Evolutionary conservation across 2,888 invertebrate species (phyloP), one percentile per base, ranked within the genome.

Genomic region (Cecidostiba fungosa): DNA sequence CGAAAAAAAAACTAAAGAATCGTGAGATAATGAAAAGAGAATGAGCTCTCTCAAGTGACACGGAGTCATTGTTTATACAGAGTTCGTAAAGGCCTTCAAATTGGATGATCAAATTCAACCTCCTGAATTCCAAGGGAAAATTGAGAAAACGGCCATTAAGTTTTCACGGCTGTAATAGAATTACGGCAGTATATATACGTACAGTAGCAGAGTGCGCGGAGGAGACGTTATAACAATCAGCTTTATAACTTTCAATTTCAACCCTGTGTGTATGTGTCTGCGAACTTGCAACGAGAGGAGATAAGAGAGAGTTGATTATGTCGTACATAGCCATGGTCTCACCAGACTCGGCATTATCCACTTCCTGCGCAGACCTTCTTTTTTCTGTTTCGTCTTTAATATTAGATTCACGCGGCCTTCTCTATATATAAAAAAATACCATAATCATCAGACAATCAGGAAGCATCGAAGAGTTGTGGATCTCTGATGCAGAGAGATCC

Each of bases 71-170:
- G 70, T 70, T 32, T 70, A 23, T 62, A 32, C 10, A 23, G 26
- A 66, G 23, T 29, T 66, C 66, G 29, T 66, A 66, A 66, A 78
- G 66, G 47, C 70, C 79, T 72, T 80, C 79, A 72, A 80, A 72
- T 72, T 54, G n/a, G 36, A 80, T 72, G 72, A 80, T 80, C 23
- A 36, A 16, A 80, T 39, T 80, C 70, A 23, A 29, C 36, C 19
- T 72, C 54, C 47, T 72, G 54, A 54, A 54, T 54, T 72, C 26
- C 54, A 70, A 80, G 72, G 79, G 59, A 73, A 80, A 80, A 62
- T 73, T 73, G 59, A 73, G 81, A 73, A 73, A 81, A 72, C 36
- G 23, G 8, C 6, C 23, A 59, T 62, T 74, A 47, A 74, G 16
- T 74, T 62, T 74, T 66, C 62, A 16, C 62, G 66, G 14, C 29